Base-by-base conservation (phyloP, 23 tunicate species). In the Trididemnum nubilum region DNA sequence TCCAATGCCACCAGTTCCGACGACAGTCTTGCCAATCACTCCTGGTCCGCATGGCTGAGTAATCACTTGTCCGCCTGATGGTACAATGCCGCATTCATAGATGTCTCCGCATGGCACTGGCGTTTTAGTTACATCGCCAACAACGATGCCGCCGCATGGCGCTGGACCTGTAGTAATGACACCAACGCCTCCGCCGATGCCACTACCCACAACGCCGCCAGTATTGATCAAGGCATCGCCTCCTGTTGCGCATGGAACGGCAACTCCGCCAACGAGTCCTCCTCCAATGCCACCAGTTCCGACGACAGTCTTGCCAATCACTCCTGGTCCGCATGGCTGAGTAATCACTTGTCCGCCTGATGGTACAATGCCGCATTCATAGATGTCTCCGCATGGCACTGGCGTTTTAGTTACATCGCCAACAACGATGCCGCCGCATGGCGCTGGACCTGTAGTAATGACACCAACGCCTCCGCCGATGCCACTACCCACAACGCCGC, bases 111-210 rank as follows among this genome's bases (percentile, higher is more conserved):
- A 44, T 44, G 54, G 54, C 54, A 44, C 54, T 44, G 12, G 12
- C 15, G 9, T 9, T 44, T 44, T 44, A 9, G 54, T 44, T 44
- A 44, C 54, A 44, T 44, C 54, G 9, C 54, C 54, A 44, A 44
- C 54, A 44, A 44, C 54, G 54, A 44, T n/a, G n/a, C n/a, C 54
- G 54, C 54, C 54, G 54, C 54, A 44, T 44, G 54, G 54, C 54
- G 9, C 54, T 44, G 54, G 54, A 44, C 54, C 54, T 44, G 54
- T 7, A 9, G 54, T 9, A 7, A 44, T 15, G 54, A 44, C 9
- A 44, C 54, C 54, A 44, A 44, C 54, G 15, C 54, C 54, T 7
- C 12, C 15, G 54, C 54, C 54, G 54, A 44, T 44, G 9, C 54
- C 54, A 44, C n/a, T n/a, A n/a, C 54, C 54, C 54, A 44, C 9